Conservation (phyloP, 2,888 invertebrate genomes). For the Bellardia bayeri region DNA sequence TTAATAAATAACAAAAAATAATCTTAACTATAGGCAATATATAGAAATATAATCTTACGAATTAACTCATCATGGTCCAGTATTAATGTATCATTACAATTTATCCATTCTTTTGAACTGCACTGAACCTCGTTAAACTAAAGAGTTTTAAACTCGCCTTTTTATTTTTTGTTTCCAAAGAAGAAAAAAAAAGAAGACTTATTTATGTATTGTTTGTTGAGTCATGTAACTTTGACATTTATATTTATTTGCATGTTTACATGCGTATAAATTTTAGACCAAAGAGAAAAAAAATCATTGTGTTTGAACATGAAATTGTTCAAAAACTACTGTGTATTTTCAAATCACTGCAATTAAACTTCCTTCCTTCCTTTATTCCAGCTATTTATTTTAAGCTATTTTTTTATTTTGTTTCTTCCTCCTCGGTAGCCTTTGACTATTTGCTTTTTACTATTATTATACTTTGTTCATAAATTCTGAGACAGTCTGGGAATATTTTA, state of each 20-base stretch:
- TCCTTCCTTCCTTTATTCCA: neutral
- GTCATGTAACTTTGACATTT: constrained; percentile 48
- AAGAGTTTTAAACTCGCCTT: neutral
- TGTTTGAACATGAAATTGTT: constrained; percentile 23
- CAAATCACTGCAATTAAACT: constrained; percentile 4
- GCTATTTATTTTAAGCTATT: neutral
- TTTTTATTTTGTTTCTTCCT: too few species aligned
- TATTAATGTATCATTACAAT: too few species aligned
- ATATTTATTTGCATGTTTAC: constrained; percentile 55
- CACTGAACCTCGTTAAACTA: too few species aligned
- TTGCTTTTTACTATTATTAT: neutral
- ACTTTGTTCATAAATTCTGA: neutral
- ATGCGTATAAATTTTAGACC: constrained; percentile 22
- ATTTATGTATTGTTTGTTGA: constrained; percentile 22
- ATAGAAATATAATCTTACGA: too few species aligned
- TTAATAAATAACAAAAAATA: too few species aligned
- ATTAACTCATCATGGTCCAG: too few species aligned
- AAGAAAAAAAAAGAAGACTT: neutral
- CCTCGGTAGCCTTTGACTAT: neutral
- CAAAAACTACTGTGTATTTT: neutral
- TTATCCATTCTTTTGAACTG: too few species aligned
- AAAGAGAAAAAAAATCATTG: neutral
- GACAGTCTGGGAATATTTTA: neutral
- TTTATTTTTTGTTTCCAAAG: neutral
- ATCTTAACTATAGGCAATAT: too few species aligned